Evolutionary conservation across 2,888 invertebrate species (phyloP).

Genomic region (Serripes groenlandicus): DNA sequence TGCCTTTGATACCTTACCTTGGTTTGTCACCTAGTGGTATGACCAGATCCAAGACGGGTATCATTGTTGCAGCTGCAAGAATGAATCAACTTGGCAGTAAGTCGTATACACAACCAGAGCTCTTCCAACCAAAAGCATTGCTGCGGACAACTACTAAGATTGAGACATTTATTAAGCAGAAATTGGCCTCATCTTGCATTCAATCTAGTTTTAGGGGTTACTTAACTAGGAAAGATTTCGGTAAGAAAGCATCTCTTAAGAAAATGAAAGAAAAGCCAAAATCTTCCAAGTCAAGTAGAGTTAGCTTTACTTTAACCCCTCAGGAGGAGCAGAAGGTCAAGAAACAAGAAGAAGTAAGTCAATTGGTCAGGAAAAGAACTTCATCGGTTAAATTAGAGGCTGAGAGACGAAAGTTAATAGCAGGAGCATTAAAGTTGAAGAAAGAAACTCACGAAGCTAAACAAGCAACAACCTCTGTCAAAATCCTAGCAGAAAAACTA

Average conservation of each 20-base stretch:
- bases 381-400: conserved; percentile 64
- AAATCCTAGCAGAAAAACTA: conserved; percentile 29
- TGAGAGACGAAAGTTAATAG: conserved; percentile 56
- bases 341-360: neutral
- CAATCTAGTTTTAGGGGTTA: conserved; percentile 48
- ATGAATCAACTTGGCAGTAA: conserved; percentile 17
- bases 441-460: conserved; percentile 35
- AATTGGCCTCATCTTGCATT: conserved; percentile 47
- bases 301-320: conserved; percentile 13
- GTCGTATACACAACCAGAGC: conserved; percentile 49
- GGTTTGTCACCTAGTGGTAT: neutral
- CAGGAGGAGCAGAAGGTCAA: neutral
- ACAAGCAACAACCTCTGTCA: conserved; percentile 27
- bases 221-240: conserved; percentile 22
- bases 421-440: conserved; percentile 39
- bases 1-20: conserved; percentile 6
- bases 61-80: neutral
- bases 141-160: conserved; percentile 29
- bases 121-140: neutral
- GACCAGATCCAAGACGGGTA: conserved; percentile 14
- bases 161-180: conserved; percentile 55
- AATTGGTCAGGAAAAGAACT: conserved; percentile 44
- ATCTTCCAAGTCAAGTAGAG: conserved; percentile 18
- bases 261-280: neutral
- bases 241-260: neutral